Conservation (phyloP, 1,140 invertebrate species). For the Centruroides vittatus region DNA sequence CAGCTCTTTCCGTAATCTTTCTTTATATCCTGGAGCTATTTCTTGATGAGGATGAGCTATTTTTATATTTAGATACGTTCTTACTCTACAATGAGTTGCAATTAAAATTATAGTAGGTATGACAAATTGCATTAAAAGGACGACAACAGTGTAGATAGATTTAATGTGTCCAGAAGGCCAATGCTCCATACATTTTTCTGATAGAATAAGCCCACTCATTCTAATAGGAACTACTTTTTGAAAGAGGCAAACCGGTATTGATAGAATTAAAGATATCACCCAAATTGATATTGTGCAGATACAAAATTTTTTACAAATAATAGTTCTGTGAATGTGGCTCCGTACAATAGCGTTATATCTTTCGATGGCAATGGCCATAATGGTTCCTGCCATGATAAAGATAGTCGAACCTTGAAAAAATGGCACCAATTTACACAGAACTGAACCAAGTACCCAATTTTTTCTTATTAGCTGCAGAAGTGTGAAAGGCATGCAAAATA, state of each 20-base stretch:
- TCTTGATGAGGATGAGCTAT: not conserved
- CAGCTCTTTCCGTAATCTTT: slow-evolving; percentile 24
- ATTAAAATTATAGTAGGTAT: slow-evolving; percentile 38
- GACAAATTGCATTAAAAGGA: slow-evolving; percentile 39
- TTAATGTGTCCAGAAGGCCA: slow-evolving; percentile 31
- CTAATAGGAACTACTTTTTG: slow-evolving; percentile 28
- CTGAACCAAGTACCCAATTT: slow-evolving; percentile 28
- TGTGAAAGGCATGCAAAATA: slow-evolving; percentile 44
- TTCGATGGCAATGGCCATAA: slow-evolving; percentile 44
- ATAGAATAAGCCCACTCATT: slow-evolving; percentile 26
- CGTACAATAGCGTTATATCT: slow-evolving; percentile 20
- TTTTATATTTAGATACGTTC: slow-evolving; percentile 27
- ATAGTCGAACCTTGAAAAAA: slow-evolving; percentile 42
- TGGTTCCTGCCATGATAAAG: slow-evolving; percentile 44
- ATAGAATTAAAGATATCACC: slow-evolving; percentile 36
- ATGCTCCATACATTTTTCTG: slow-evolving; percentile 31
- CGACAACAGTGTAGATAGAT: slow-evolving; percentile 34
- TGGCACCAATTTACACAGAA: slow-evolving; percentile 41
- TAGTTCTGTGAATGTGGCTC: not conserved
- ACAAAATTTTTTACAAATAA: not conserved
- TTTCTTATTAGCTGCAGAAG: slow-evolving; percentile 29
- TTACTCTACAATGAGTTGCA: slow-evolving; percentile 38
- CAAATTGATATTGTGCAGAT: slow-evolving; percentile 35
- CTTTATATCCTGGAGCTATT: slow-evolving; percentile 1
- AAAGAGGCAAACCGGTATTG: slow-evolving; percentile 37